A percentile compares a stretch with the other conserved stretches of the same genome.
Conservation (phyloP, 2,113 vertebrate species). For the Hippoglossus stenolepis region DNA sequence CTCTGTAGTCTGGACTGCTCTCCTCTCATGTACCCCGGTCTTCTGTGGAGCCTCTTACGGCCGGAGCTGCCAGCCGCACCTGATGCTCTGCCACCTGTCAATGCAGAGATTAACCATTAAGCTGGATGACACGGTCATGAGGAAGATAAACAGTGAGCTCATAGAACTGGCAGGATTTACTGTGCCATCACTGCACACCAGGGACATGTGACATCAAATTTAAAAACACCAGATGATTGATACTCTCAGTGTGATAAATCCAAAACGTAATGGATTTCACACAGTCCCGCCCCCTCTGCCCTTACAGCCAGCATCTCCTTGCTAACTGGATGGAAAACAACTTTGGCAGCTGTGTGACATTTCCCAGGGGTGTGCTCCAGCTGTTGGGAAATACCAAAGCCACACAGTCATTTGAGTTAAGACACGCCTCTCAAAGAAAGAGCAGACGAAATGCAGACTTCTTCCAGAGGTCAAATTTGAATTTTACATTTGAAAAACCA, state of each 20-base stretch:
- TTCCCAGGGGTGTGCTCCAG: slow-evolving; percentile 74
- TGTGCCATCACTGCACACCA: slow-evolving; percentile 6
- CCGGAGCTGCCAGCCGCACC: slow-evolving; percentile 47
- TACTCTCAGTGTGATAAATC: not conserved
- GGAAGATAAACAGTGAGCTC: slow-evolving; percentile 48
- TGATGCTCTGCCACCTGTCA: slow-evolving; percentile 66
- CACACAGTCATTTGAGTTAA: slow-evolving; percentile 53
- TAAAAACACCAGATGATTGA: not conserved
- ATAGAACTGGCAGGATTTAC: slow-evolving; percentile 34
- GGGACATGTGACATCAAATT: slow-evolving; percentile 6
- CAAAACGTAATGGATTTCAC: not conserved
- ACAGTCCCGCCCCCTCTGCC: not conserved
- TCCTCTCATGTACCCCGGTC: slow-evolving; percentile 86
- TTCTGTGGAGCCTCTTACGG: slow-evolving; percentile 80
- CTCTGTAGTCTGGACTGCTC: slow-evolving; percentile 61
- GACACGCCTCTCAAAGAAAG: slow-evolving; percentile 38
- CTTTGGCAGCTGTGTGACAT: slow-evolving; percentile 54
- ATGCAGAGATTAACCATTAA: slow-evolving; percentile 78
- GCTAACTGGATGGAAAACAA: slow-evolving; percentile 43
- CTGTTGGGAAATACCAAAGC: slow-evolving; percentile 77
- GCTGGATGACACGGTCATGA: slow-evolving; percentile 37
- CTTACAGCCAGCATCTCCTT: slow-evolving; percentile 10
- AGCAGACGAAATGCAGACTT: slow-evolving; percentile 9
- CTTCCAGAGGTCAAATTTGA: slow-evolving; percentile 25
- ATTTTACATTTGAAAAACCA: slow-evolving; percentile 29